Conservation (phyloP, 2,888 invertebrate species). For the Cheilosia urbana region DNA sequence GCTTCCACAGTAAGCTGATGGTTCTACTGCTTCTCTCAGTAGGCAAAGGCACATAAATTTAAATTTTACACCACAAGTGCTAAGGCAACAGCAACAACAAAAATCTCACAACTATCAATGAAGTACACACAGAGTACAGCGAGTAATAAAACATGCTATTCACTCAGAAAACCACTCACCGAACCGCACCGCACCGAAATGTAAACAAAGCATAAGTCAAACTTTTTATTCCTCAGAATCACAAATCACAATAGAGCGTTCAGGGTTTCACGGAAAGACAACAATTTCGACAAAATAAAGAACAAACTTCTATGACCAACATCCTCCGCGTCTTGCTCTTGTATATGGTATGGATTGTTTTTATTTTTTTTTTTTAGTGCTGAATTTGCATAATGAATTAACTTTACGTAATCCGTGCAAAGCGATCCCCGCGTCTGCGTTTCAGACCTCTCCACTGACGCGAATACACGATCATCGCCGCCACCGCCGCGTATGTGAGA, state of each 20-base stretch:
- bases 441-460: slow-evolving; percentile 47
- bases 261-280: slow-evolving; percentile 37
- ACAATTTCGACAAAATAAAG: slow-evolving; percentile 34
- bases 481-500: slow-evolving; percentile 14
- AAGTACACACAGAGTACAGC: slow-evolving; percentile 24
- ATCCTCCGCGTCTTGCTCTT: background rate
- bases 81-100: slow-evolving; percentile 39
- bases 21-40: slow-evolving; percentile 6
- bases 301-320: slow-evolving; percentile 27
- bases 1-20: slow-evolving; percentile 38
- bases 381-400: slow-evolving; percentile 66
- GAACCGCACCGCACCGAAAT: slow-evolving; percentile 63
- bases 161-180: slow-evolving; percentile 69
- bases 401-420: slow-evolving; percentile 68
- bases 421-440: slow-evolving; percentile 58
- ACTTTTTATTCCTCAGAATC: slow-evolving; percentile 45
- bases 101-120: slow-evolving; percentile 37
- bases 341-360: background rate
- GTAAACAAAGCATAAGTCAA: slow-evolving; percentile 70
- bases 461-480: slow-evolving; percentile 49
- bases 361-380: slow-evolving; percentile 29
- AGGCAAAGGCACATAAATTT: slow-evolving; percentile 23
- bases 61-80: slow-evolving; percentile 31
- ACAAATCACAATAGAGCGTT: slow-evolving; percentile 44
- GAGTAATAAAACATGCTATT: slow-evolving; percentile 63